phyloP scores from a whole-genome alignment of 2,888 invertebrate species.

The Drosophila subsilvestris region DNA sequence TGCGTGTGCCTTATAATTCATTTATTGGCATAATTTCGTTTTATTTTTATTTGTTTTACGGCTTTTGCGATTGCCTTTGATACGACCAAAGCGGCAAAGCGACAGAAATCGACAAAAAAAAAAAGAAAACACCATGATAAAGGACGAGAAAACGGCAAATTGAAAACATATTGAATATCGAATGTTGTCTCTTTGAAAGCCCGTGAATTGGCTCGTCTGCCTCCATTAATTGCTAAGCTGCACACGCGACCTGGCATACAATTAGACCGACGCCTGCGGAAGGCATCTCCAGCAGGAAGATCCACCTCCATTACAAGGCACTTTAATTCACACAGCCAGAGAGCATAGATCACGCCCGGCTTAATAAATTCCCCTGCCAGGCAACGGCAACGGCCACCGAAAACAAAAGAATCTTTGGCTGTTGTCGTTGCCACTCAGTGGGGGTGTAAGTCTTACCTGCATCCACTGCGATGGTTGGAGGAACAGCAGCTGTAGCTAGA shows the following conservation, averaged over 20 bases:
- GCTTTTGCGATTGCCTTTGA: constrained; percentile 64
- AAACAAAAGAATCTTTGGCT: constrained; percentile 49
- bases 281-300: constrained; percentile 9
- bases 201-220: constrained; percentile 29
- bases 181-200: constrained; percentile 39
- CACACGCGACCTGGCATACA: constrained; percentile 44
- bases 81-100: constrained; percentile 28
- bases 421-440: constrained; percentile 50
- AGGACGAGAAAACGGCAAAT: constrained; percentile 50
- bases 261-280: not conserved
- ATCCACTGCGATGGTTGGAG: not conserved
- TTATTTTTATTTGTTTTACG: constrained; percentile 74
- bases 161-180: constrained; percentile 77
- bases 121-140: constrained; percentile 9
- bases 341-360: constrained; percentile 68
- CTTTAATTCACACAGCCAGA: constrained; percentile 58
- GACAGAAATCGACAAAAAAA: constrained; percentile 4
- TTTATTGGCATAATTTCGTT: constrained; percentile 79
- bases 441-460: constrained; percentile 58
- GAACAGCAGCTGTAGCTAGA: constrained; percentile 29
- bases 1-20: constrained; percentile 75
- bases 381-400: constrained; percentile 12
- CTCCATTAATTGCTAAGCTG: constrained; percentile 57
- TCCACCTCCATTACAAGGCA: constrained; percentile 72
- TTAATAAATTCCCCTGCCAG: constrained; percentile 68